Evolutionary conservation across 2,888 invertebrate species (phyloP).

Genomic region (Eupelmus urozonus): DNA sequence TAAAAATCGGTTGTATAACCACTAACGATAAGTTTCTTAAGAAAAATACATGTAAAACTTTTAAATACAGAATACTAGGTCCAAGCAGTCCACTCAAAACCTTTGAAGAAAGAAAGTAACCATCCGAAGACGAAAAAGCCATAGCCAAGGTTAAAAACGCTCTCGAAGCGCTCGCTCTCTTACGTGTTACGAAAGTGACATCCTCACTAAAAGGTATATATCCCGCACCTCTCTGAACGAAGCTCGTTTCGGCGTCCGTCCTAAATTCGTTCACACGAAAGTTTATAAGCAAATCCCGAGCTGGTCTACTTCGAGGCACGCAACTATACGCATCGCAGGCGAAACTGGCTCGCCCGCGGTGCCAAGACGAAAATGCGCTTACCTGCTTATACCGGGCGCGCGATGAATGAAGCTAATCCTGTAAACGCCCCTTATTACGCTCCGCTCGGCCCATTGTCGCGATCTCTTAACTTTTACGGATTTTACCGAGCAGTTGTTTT

Average conservation of each 20-base stretch:
- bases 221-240: too few relatives aligned
- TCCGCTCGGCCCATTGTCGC: conserved; percentile 71
- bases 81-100: neutral
- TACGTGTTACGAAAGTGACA: conserved; percentile 43
- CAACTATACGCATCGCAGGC: too few relatives aligned
- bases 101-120: conserved; percentile 36
- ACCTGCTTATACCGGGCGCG: conserved; percentile 62
- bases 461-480: conserved; percentile 75
- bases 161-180: too few relatives aligned
- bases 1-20: too few relatives aligned
- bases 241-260: conserved; percentile 9
- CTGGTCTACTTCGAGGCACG: neutral
- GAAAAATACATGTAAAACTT: neutral
- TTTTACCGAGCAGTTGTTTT: conserved; percentile 72
- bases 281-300: conserved; percentile 19
- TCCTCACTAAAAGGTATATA: conserved; percentile 31
- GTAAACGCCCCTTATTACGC: conserved; percentile 76
- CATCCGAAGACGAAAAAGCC: neutral
- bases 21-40: neutral
- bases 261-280: conserved; percentile 57
- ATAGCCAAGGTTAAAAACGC: conserved; percentile 10
- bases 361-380: conserved; percentile 63
- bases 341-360: neutral
- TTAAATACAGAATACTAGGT: neutral
- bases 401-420: conserved; percentile 68